Evolutionary conservation across 2,113 vertebrate species (phyloP).

Genomic region (Ptychochromis oligacanthus): DNA sequence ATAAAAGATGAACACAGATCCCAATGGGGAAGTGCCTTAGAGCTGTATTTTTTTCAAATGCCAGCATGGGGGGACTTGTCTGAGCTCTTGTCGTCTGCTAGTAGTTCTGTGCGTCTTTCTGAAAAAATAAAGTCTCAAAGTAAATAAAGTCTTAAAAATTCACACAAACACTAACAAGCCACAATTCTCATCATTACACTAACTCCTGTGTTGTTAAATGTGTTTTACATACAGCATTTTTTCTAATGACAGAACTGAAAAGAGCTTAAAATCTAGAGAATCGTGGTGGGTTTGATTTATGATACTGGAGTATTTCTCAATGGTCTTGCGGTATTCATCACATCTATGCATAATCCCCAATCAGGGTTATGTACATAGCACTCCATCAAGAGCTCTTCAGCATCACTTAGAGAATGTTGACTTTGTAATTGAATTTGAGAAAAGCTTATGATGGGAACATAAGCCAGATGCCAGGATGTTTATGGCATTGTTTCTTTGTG

Average conservation of each 20-base stretch:
- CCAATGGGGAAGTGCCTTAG: too few relatives aligned
- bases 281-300: constrained; percentile 50
- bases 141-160: constrained; percentile 34
- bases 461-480: constrained; percentile 76
- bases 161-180: constrained; percentile 20
- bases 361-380: constrained; percentile 63
- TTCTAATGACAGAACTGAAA: constrained; percentile 30
- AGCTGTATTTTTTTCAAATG: too few relatives aligned
- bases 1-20: too few relatives aligned
- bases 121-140: background rate
- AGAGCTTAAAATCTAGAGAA: constrained; percentile 41
- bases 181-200: constrained; percentile 26
- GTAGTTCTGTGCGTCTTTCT: background rate
- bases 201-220: constrained; percentile 46
- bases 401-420: constrained; percentile 64
- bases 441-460: constrained; percentile 65
- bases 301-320: constrained; percentile 55
- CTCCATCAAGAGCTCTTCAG: constrained; percentile 61
- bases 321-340: constrained; percentile 47
- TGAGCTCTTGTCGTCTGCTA: background rate
- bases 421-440: constrained; percentile 67
- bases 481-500: constrained; percentile 69
- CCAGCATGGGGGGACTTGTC: too few relatives aligned
- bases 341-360: constrained; percentile 61
- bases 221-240: constrained; percentile 35